Evolutionary conservation across 2,113 vertebrate species (phyloP).

Genomic region (Aramus guarauna): DNA sequence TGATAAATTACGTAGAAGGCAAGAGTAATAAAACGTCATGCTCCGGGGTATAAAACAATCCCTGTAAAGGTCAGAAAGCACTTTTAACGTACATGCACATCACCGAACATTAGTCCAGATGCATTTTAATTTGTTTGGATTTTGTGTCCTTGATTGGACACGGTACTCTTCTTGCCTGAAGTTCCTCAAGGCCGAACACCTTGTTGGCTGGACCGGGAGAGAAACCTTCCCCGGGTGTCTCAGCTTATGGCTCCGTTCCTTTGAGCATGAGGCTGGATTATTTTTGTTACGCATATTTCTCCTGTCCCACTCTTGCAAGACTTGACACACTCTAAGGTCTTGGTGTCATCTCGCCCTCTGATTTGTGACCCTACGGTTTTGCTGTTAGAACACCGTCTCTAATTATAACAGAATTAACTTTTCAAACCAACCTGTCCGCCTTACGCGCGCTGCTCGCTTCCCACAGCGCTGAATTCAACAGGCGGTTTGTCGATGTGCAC

Average conservation of each 20-base stretch:
- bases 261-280: background rate
- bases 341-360: background rate
- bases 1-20: conserved; percentile 22
- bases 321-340: background rate
- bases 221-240: background rate
- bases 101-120: background rate
- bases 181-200: background rate
- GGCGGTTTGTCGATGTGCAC: background rate
- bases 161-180: background rate
- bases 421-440: background rate
- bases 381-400: background rate
- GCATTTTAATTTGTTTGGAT: conserved; percentile 15
- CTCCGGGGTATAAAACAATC: conserved; percentile 24
- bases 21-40: conserved; percentile 16
- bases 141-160: background rate
- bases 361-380: background rate
- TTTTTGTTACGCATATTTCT: background rate
- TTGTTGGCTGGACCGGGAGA: background rate
- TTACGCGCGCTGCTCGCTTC: background rate
- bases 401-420: background rate
- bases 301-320: background rate
- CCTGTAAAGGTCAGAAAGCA: conserved; percentile 40
- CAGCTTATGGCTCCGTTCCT: background rate
- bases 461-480: rapidly evolving
- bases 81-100: background rate